Conservation (phyloP, 2,888 invertebrate genomes). For the Psylliodes chrysocephalus region DNA sequence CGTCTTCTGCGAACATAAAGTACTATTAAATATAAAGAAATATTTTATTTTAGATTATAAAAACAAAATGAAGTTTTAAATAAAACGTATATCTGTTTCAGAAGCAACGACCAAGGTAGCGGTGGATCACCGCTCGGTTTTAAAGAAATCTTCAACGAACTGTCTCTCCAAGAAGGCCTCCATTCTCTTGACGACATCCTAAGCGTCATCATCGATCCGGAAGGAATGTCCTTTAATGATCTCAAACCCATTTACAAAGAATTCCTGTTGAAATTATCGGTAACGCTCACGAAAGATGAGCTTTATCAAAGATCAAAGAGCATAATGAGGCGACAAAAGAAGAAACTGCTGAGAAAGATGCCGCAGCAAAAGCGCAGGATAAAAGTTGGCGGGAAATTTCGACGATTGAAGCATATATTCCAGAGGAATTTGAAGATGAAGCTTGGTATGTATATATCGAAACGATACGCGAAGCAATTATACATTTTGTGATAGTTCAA, state of each 20-base stretch:
- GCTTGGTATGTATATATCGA: not conserved
- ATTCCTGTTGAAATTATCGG: conserved; percentile 85
- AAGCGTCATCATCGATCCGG: conserved; percentile 88
- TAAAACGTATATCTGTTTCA: conserved; percentile 63
- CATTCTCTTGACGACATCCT: conserved; percentile 89
- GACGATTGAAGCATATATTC: conserved; percentile 66
- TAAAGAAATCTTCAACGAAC: conserved; percentile 88
- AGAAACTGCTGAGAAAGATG: conserved; percentile 71
- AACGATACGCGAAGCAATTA: not conserved
- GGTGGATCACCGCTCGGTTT: conserved; percentile 86
- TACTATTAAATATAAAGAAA: too few species aligned
- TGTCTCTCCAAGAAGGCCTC: conserved; percentile 86
- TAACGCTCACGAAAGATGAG: conserved; percentile 92
- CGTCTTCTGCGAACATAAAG: too few species aligned
- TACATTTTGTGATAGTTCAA: not conserved
- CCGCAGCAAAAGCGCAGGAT: conserved; percentile 51
- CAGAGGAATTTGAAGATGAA: conserved; percentile 67
- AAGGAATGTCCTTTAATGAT: conserved; percentile 94
- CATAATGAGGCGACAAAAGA: conserved; percentile 87
- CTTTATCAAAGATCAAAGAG: conserved; percentile 89
- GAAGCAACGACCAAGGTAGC: conserved; percentile 72
- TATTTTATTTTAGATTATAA: too few species aligned
- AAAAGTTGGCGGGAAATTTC: conserved; percentile 58
- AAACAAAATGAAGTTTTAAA: too few species aligned
- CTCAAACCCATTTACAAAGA: conserved; percentile 92